These are phyloP conservation scores for Drosophila aldrichi DNA, from an alignment of 2,888 invertebrate genomes.

Conservation along the genomic window DNA sequence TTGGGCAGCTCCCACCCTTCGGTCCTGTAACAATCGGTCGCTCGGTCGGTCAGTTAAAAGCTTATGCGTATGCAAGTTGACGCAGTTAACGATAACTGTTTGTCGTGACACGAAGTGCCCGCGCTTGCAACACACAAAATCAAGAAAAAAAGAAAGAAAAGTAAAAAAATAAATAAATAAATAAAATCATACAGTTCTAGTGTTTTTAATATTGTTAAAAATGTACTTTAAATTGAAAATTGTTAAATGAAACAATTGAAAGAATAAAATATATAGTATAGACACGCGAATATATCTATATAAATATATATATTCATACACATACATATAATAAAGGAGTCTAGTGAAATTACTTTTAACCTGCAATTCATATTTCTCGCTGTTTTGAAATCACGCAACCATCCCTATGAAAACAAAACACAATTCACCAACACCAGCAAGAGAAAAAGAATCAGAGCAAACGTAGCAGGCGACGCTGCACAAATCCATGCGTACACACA, in stretches of 20 bases:
- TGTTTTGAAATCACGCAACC: constrained; percentile 11
- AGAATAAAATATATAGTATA: not conserved
- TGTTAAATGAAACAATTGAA: not conserved
- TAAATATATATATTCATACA: not conserved
- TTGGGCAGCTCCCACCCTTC: constrained; percentile 11
- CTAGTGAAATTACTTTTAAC: not conserved
- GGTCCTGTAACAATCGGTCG: constrained; percentile 31
- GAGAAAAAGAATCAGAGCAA: constrained; percentile 16
- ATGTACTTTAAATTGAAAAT: not conserved
- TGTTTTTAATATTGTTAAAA: not conserved
- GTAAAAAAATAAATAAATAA: not conserved
- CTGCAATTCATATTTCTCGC: not conserved
- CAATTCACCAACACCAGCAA: constrained; percentile 2
- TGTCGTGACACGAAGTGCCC: constrained; percentile 38
- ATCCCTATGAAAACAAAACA: constrained; percentile 21
- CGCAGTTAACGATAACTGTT: constrained; percentile 37
- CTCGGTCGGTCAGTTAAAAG: constrained; percentile 40
- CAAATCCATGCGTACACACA: constrained; percentile 12
- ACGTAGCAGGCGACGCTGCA: constrained; percentile 20
- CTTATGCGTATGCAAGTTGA: constrained; percentile 39
- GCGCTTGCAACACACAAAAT: constrained; percentile 3
- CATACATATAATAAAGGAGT: not conserved
- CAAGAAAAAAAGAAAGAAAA: constrained; percentile 1
- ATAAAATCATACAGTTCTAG: not conserved
- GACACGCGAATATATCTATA: not conserved